Base-by-base conservation (phyloP, 2,888 invertebrate genomes). In the Opisthograptis luteolata region DNA sequence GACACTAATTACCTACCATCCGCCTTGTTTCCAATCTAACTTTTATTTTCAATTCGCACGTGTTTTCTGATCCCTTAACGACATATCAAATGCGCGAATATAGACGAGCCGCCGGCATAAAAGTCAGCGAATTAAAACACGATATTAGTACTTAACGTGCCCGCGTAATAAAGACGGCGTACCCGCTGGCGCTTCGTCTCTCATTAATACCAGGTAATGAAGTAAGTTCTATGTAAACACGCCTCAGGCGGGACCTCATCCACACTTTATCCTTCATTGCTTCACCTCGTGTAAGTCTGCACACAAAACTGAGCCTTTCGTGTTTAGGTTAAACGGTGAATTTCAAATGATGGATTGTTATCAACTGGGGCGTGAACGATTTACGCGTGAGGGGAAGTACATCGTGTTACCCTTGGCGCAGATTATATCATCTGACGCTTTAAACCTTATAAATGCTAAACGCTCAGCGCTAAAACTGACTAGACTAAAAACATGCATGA, bases 141-240 rank as follows among this genome's bases (percentile, higher is more conserved):
- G 66, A n/a, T n/a, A n/a, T n/a, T 77, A 75, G 70, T 66, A 64
- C 63, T 64, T 17, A 4, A 22, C n/a, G 19, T 39, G 34, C 40
- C 56, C 66, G 60, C 63, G 63, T 73, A 79, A 81, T 81, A 77
- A 79, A 77, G 74, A 70, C 71, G 60, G 65, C 58, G 65, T 70
- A 73, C 71, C 79, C 76, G 62, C 61, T 57, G 73, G 77, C 79
- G 68, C 72, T 80, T 78, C 64, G 71, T 68, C 71, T 74, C 81
- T 83, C 82, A 84, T 86, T 86, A 86, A 84, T 84, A 77, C 76
- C 66, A 78, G 67, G 79, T 85, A 86, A 87, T 87, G 82, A 86
- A 86, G 76, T 84, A 86, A 87, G 84, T 87, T 87, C 78, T 82
- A 81, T 80, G 84, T 85, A 85, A 87, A 84, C 87, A 86, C 69